phyloP scores from a whole-genome alignment of 2,888 invertebrate species.

The Eumerus sabulonum region DNA sequence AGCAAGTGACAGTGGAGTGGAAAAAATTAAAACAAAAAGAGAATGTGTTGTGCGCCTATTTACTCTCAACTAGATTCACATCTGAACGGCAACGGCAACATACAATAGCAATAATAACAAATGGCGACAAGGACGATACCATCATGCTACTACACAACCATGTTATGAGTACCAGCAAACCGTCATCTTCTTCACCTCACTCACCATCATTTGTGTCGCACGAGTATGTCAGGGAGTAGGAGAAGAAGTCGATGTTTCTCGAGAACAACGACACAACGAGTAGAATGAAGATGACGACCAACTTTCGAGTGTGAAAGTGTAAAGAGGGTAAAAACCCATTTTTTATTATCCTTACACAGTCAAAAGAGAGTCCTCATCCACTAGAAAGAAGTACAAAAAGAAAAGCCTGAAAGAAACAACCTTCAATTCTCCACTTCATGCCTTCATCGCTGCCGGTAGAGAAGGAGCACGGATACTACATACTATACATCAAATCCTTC shows the following conservation, averaged over 20 bases:
- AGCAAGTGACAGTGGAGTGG: constrained; percentile 27
- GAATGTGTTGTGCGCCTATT: constrained; percentile 59
- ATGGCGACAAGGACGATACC: constrained; percentile 48
- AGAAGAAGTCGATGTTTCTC: constrained; percentile 10
- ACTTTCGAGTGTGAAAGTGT: constrained; percentile 65
- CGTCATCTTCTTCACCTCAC: no score
- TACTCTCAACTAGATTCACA: constrained; percentile 57
- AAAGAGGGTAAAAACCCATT: constrained; percentile 59
- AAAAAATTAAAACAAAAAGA: constrained; percentile 12
- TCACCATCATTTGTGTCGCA: no score
- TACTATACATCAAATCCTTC: constrained; percentile 8
- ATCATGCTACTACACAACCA: constrained; percentile 42
- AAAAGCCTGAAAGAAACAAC: no score
- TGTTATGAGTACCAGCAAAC: no score
- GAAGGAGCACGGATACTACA: neutral
- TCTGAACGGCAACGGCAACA: constrained; percentile 27
- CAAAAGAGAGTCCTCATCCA: no score
- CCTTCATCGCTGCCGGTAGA: constrained; percentile 13
- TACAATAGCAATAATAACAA: constrained; percentile 34
- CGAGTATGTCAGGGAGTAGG: neutral
- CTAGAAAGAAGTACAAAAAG: no score
- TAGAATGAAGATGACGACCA: constrained; percentile 45
- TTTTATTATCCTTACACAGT: constrained; percentile 45
- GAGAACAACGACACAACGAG: constrained; percentile 15
- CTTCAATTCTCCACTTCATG: no score